These are phyloP conservation scores for Takifugu ocellatus DNA, from an alignment of 2,797 vertebrate species.

Conservation along the genomic window DNA sequence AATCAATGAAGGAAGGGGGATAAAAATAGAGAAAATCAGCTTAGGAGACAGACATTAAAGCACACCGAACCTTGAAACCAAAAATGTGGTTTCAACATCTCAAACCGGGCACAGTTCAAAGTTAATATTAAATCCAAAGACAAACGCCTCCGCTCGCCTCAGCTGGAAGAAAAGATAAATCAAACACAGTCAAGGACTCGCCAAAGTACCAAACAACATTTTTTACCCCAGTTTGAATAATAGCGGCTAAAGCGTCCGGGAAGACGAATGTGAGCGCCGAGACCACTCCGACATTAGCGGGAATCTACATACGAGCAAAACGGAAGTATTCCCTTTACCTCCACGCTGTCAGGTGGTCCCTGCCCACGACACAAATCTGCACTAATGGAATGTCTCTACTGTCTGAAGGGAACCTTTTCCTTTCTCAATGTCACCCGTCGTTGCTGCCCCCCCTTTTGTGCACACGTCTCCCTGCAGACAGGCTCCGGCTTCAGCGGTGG, in stretches of 20 bases:
- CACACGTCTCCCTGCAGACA: slow-evolving; percentile 13
- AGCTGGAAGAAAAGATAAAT: slow-evolving; percentile 27
- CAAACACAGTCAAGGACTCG: slow-evolving; percentile 6
- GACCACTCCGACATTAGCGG: slow-evolving; percentile 9
- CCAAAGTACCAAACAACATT: slow-evolving; percentile 30
- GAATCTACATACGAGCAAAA: slow-evolving; percentile 30
- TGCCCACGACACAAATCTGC: slow-evolving; percentile 6
- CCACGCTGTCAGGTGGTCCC: slow-evolving; percentile 3
- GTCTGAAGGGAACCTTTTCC: slow-evolving; percentile 28
- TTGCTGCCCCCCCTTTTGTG: slow-evolving; percentile 38
- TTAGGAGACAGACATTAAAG: slow-evolving; percentile 1
- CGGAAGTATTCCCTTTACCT: slow-evolving; percentile 25
- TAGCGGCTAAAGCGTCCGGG: slow-evolving; percentile 23
- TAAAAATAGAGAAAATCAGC: slow-evolving; percentile 2
- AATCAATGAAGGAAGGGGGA: neutral
- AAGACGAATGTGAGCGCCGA: slow-evolving; percentile 36
- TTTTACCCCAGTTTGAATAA: slow-evolving; percentile 45
- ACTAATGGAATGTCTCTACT: slow-evolving; percentile 16
- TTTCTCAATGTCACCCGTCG: slow-evolving; percentile 56
- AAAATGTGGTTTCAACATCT: slow-evolving; percentile 10
- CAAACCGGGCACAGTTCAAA: neutral
- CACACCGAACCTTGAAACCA: slow-evolving; percentile 14
- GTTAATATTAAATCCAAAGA: slow-evolving; percentile 15
- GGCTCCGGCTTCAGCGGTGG: slow-evolving; percentile 30
- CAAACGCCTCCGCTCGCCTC: slow-evolving; percentile 18